Base-by-base conservation (phyloP, 1,140 invertebrate species). In the Brachionus sp. region DNA sequence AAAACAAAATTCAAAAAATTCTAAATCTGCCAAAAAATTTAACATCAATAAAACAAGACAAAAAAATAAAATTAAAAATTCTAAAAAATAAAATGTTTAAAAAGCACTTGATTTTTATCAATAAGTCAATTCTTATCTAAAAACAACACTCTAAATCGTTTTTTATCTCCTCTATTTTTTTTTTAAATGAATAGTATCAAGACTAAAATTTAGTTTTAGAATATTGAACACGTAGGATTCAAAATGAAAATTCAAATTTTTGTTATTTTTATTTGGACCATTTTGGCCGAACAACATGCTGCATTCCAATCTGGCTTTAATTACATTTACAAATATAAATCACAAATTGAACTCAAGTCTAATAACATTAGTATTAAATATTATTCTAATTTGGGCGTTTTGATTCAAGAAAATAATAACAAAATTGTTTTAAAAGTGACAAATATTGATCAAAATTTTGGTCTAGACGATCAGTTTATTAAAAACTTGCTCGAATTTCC, bases 1-100 rank as follows among this genome's bases (percentile, higher is more conserved):
- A 7, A 80, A 19, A 42, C 50, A 80, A 80, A 75, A 75, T 46
- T 57, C 77, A 25, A 57, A 80, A 57, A 80, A 80, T 80, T 80
- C 46, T 12, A 80, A 80, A 62, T 80, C 77, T 29, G 16, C 77
- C 5, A 80, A 80, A 66, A 80, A 80, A 37, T 80, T 62, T 37
- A 39, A 44, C 62, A 62, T 39, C 3, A 62, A 80, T 9, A 62
- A 62, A 12, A 16, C 35, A 29, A 80, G 62, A 35, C 19, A 35
- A 25, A 80, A 80, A 33, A 80, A 80, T 5, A 57, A 35, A 33
- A 19, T 46, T 25, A 75, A 75, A 75, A 75, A 75, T 46, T 29
- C 25, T 46, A 75, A 75, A 75, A 35, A 75, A 75, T 35, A 75
- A 75, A 70, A 37, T 70, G 5, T 70, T 19, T 39, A 9, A 39